A percentile compares a stretch with the other conserved stretches of the same genome.
phyloP scores from a whole-genome alignment of 2,797 vertebrate genomes.

The Chaenodraco wilsoni region DNA sequence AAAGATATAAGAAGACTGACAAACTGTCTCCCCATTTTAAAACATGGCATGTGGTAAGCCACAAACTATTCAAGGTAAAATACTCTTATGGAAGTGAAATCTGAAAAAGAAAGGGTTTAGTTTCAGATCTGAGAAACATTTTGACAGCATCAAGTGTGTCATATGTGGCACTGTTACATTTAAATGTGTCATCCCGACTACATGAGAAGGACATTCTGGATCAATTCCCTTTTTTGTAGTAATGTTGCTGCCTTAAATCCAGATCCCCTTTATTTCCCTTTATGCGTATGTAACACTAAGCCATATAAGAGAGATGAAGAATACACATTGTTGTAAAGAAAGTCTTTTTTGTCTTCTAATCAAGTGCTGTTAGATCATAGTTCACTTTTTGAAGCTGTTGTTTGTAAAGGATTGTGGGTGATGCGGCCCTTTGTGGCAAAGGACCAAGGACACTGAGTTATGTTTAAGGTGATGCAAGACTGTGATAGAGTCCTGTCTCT shows the following conservation, averaged over 20 bases:
- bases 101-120: conserved; percentile 42
- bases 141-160: conserved; percentile 67
- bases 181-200: conserved; percentile 57
- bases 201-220: conserved; percentile 57
- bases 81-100: conserved; percentile 62
- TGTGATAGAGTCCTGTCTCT: conserved; percentile 65
- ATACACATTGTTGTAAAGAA: conserved; percentile 56
- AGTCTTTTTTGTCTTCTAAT: conserved; percentile 54
- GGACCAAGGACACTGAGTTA: conserved; percentile 50
- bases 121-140: conserved; percentile 54
- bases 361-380: conserved; percentile 49
- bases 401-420: conserved; percentile 66
- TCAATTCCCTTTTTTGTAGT: conserved; percentile 41
- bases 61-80: conserved; percentile 73
- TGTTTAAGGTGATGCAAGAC: conserved; percentile 57
- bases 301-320: conserved; percentile 67
- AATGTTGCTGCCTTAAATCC: conserved; percentile 42
- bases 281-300: conserved; percentile 67
- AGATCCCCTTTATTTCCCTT: conserved; percentile 35
- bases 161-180: conserved; percentile 71
- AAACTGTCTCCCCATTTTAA: conserved; percentile 63
- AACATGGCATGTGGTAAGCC: conserved; percentile 75
- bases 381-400: conserved; percentile 48
- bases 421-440: conserved; percentile 53
- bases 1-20: conserved; percentile 48